Base-by-base conservation (phyloP, 1,140 invertebrate species). In the Acromyrmex heyeri region DNA sequence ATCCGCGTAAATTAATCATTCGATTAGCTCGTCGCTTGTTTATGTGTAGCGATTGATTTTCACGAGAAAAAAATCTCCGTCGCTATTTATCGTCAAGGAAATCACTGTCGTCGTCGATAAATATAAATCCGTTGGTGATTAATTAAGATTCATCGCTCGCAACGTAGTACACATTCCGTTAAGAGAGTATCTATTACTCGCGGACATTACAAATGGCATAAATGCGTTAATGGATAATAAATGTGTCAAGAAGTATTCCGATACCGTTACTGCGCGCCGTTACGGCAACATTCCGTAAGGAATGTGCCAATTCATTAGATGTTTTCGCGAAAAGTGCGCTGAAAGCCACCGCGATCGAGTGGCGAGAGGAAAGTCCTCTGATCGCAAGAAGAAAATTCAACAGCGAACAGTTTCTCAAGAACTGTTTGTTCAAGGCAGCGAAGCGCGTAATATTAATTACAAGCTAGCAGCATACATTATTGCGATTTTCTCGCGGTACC, bases 81-180 rank as follows among this genome's bases (percentile, higher is more conserved):
- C 24, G 77, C 48, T 55, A 73, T 83, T 73, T 83, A 83, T 62
- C 38, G 55, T 73, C 79, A 27, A 55, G 38, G 27, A 83, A 75
- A 62, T 44, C 21, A n/a, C 27, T 18, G n/a, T 57, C 50, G 50
- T 55, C 48, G 30, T 5, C 34, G 30, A 59, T 73, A 73, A 48
- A 75, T 44, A 70, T 81, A 83, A 83, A 75, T 50, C 44, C 21
- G 21, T 50, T 16, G 16, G 24, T 12, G 38, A 14, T 44, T 83
- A 61, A 83, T 83, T 75, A 62, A 83, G n/a, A 75, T 75, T 81
- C 65, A 81, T n/a, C 72, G 48, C 27, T 75, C 48, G 64, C 27
- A 27, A 4, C 30, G 0, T 3, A 38, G 21, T 12, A 27, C 3
- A 53, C 38, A 50, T 73, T 6, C n/a, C 53, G 65, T 57, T 61